A percentile compares a stretch with the other conserved stretches of the same genome.
Evolutionary conservation across 2,113 vertebrate genomes (phyloP).

Genomic region (Phylloscopus trochiloides): DNA sequence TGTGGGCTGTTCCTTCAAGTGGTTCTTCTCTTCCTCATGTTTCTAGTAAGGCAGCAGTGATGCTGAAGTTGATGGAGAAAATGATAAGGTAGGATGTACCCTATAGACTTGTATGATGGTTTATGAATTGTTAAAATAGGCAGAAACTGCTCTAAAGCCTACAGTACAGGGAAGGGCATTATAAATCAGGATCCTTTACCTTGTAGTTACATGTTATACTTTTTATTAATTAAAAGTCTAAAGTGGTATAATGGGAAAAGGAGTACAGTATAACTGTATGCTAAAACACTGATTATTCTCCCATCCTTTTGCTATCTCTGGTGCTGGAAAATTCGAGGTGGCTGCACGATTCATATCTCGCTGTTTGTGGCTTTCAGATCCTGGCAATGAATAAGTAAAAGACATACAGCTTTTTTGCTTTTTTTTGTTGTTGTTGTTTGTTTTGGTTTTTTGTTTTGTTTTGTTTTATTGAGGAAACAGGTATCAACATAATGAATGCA

Average conservation of each 20-base stretch:
- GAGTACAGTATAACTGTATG: background rate
- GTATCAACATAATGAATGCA: background rate
- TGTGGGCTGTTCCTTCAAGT: rapidly evolving
- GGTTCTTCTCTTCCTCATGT: rapidly evolving
- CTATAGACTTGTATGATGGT: background rate
- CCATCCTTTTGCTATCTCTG: background rate
- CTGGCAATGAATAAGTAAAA: background rate
- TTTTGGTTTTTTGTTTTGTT: background rate
- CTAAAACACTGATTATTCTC: background rate
- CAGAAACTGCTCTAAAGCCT: background rate
- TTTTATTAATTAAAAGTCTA: background rate
- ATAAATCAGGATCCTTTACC: rapidly evolving
- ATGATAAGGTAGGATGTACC: background rate
- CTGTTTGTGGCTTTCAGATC: background rate
- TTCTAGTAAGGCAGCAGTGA: background rate
- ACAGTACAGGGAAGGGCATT: rapidly evolving
- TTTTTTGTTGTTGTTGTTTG: background rate
- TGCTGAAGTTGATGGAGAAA: background rate
- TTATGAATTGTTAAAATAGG: background rate
- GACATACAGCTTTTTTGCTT: background rate
- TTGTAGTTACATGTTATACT: rapidly evolving
- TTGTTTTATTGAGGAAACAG: background rate
- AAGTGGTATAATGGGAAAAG: background rate
- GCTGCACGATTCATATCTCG: background rate
- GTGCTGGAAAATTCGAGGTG: background rate